These are phyloP conservation scores for Microhierax caerulescens DNA, from an alignment of 2,797 vertebrate genomes.

Conservation along the genomic window DNA sequence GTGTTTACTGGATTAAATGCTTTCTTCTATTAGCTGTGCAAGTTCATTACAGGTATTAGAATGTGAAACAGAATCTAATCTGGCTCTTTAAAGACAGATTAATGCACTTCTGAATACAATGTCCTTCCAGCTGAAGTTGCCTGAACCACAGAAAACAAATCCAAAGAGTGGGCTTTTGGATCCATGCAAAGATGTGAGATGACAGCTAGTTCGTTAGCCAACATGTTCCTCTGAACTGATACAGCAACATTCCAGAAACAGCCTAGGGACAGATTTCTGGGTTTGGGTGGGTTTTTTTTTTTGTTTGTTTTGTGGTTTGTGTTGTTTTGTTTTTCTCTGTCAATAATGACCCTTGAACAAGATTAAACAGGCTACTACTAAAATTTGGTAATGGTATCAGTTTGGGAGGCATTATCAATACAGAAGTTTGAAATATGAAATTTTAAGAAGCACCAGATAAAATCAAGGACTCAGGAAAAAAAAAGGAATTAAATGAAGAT, in stretches of 20 bases:
- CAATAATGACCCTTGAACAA: neutral
- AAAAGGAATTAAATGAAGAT: neutral
- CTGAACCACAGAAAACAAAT: neutral
- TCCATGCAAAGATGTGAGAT: neutral
- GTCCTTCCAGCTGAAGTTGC: neutral
- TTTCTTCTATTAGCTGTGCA: neutral
- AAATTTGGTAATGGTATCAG: accelerated
- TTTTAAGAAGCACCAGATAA: neutral
- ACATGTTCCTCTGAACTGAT: neutral
- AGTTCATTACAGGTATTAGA: neutral
- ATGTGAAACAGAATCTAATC: neutral
- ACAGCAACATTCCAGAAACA: neutral
- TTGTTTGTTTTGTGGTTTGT: no score
- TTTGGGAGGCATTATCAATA: neutral
- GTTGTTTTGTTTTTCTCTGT: neutral
- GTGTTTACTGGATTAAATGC: neutral
- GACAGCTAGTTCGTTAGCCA: neutral
- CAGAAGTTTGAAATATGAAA: neutral
- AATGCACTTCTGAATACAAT: neutral
- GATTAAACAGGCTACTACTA: neutral
- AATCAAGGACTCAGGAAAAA: neutral
- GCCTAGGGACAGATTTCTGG: neutral
- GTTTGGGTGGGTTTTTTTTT: neutral
- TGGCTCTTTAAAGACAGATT: neutral
- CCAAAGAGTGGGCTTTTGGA: neutral